Evolutionary conservation across 2,888 invertebrate species (phyloP).

Genomic region (Coelopa pilipes): DNA sequence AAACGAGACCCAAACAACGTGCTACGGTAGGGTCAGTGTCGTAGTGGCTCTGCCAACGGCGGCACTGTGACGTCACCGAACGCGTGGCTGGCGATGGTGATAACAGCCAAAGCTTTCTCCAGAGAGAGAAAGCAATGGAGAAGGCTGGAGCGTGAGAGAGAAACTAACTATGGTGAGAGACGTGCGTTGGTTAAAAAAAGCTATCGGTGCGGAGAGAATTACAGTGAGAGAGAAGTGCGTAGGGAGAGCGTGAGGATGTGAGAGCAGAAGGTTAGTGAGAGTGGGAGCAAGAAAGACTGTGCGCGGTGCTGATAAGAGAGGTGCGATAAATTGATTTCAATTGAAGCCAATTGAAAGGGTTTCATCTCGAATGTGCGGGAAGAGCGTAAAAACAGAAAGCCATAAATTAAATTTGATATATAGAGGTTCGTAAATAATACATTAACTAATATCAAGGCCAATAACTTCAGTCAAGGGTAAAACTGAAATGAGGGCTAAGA

Average conservation of each 20-base stretch:
- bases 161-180: too few species aligned
- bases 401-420: too few species aligned
- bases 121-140: too few species aligned
- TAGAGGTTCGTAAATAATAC: too few species aligned
- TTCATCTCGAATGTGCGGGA: not conserved
- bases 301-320: not conserved
- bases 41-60: too few species aligned
- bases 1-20: not conserved
- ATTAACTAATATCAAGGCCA: too few species aligned
- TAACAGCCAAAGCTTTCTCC: not conserved
- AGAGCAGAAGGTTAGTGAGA: not conserved
- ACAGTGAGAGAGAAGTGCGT: not conserved
- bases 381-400: too few species aligned
- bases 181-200: too few species aligned
- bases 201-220: not conserved
- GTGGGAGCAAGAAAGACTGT: not conserved
- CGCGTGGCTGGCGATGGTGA: not conserved
- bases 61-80: too few species aligned
- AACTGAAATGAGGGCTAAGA: too few species aligned
- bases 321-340: conserved; percentile 16
- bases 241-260: not conserved
- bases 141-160: too few species aligned
- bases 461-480: too few species aligned
- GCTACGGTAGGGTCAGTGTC: not conserved
- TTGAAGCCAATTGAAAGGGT: conserved; percentile 10